Evolutionary conservation across 2,888 invertebrate genomes (phyloP), one percentile per base, ranked within the genome.

Genomic region (Actias luna): DNA sequence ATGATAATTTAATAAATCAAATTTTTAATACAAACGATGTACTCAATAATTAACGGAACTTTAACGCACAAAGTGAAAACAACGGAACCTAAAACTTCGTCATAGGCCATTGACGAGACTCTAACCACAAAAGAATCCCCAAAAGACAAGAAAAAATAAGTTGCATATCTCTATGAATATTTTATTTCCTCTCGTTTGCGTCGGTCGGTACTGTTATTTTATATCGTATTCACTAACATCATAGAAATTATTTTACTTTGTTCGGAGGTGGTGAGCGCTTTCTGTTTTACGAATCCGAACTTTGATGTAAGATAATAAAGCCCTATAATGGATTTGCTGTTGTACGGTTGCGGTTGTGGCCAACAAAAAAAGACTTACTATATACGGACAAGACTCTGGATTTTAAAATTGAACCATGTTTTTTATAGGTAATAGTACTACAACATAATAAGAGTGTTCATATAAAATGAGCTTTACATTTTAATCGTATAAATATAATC

Each of bases 291-390:
- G 79, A 88, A 83, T 85, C 77, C 78, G 71, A 84, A 84, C 83
- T 84, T 87, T 88, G 83, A 88, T 85, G 82, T 79, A 77, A 86
- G 85, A 87, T 88, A 87, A 88, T 89, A 89, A 88, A 89, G 87
- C 79, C 79, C 80, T 85, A 84, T 88, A 89, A 89, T 88, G 86
- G 84, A 86, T 88, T 85, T 80, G 79, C 79, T 83, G 83, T 82
- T 78, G 78, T 84, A 77, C 74, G 77, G 76, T 75, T 83, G 83
- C 78, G 85, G 83, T 81, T 77, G 78, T 71, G 75, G 74, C 77
- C 74, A 77, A 83, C 70, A 80, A 84, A 84, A 85, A 74, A 81
- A 82, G 75, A 78, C 78, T 77, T 78, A 78, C 73, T 75, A 72
- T 67, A 66, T 77, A 72, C 82, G 79, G 84, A 81, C 74, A 75